These are phyloP conservation scores for Anolis apletophallus DNA, from an alignment of 2,797 vertebrate genomes.

Conservation along the genomic window DNA sequence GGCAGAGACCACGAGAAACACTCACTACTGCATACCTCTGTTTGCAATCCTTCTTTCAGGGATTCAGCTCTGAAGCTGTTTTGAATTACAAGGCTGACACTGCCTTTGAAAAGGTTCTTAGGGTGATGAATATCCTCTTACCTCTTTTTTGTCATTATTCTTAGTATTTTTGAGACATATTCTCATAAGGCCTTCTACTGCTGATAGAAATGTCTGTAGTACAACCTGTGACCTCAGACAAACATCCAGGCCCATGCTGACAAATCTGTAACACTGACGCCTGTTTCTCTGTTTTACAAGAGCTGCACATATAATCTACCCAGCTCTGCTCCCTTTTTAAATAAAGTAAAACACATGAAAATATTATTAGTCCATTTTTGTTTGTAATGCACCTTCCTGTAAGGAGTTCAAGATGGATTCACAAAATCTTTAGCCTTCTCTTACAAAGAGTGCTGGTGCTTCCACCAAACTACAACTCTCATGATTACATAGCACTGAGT, in stretches of 20 bases:
- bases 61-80: conserved; percentile 60
- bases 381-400: background rate
- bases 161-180: conserved; percentile 64
- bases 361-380: background rate
- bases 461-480: no score
- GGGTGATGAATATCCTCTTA: conserved; percentile 70
- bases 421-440: no score
- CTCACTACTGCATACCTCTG: conserved; percentile 27
- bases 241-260: conserved; percentile 32
- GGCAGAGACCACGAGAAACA: conserved; percentile 5
- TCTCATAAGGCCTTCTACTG: conserved; percentile 64
- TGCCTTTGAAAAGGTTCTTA: conserved; percentile 67
- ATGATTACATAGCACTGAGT: no score
- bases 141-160: conserved; percentile 50
- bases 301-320: background rate
- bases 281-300: background rate
- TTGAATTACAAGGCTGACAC: conserved; percentile 70
- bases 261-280: background rate
- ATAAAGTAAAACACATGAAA: background rate
- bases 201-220: conserved; percentile 62
- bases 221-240: conserved; percentile 59
- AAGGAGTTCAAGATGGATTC: background rate
- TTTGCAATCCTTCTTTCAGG: conserved; percentile 41
- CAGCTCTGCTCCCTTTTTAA: background rate
- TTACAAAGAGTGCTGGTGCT: no score